A percentile compares a stretch with the other conserved stretches of the same genome.
Conservation (phyloP, 2,113 vertebrate species). For the Coptodon rendalli region DNA sequence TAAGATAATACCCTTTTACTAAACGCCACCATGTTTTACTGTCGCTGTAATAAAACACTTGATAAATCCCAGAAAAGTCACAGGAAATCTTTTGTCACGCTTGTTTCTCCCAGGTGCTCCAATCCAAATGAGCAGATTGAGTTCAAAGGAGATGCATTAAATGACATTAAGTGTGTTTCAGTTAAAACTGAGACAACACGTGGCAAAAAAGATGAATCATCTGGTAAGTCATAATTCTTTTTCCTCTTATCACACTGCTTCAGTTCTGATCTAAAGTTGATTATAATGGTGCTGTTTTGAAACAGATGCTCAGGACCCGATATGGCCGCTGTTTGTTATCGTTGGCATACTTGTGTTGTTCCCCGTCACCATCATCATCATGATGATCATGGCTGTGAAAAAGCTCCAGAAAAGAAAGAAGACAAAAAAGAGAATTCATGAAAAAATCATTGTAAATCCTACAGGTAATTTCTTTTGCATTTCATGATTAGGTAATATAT, state of each 20-base stretch:
- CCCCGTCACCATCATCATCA: background rate
- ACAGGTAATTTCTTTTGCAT: slow-evolving; percentile 35
- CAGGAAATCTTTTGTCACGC: background rate
- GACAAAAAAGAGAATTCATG: background rate
- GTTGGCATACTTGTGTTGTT: background rate
- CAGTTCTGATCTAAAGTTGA: background rate
- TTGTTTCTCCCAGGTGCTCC: slow-evolving; percentile 45
- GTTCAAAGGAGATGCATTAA: slow-evolving; percentile 1
- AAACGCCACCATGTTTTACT: background rate
- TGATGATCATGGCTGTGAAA: background rate
- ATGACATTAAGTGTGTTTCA: slow-evolving; percentile 43
- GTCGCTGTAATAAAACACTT: background rate
- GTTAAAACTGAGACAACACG: accelerated
- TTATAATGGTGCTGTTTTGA: background rate
- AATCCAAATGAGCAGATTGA: background rate
- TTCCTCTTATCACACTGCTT: accelerated
- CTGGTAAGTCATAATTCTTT: background rate
- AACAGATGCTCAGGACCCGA: background rate
- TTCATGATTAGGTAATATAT: accelerated
- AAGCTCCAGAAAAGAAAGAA: background rate
- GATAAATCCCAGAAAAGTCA: background rate
- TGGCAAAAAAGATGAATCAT: accelerated
- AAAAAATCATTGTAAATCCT: slow-evolving; percentile 1
- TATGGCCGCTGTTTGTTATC: background rate
- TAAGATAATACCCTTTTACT: background rate